Base-by-base conservation (phyloP, 2,113 vertebrate genomes). In the Mionectes macconnelli region DNA sequence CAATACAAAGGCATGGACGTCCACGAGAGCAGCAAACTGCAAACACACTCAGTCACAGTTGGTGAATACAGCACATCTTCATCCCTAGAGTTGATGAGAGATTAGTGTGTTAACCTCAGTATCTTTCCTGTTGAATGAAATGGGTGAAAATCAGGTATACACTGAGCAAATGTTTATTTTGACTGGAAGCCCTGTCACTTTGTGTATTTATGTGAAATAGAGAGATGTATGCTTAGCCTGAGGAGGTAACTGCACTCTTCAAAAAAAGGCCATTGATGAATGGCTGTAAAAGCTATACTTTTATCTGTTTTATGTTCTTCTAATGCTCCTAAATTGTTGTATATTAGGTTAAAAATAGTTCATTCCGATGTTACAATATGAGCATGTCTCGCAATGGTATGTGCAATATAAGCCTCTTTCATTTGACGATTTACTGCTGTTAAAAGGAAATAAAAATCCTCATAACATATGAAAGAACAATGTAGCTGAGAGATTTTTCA, bases 231-330 rank as follows among this genome's bases (percentile, higher is more conserved):
- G 81, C 62, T 94, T 94, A 94, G 94, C 93, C 89, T 81, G 47
- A 95, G 86, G 91, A 90, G 47, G 70, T 87, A 85, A 94, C 94
- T 96, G 86, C 94, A 96, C 97, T 97, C 93, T 95, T 97, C 82
- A 93, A 93, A 93, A 96, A 92, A 94, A 91, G 56, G 81, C 89
- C 84, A 87, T 77, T 91, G 95, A 93, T 90, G 92, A 95, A 95
- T 83, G 76, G 88, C 68, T 89, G 79, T 88, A 87, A 90, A 92
- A 95, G 84, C 70, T 87, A 90, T 45, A 90, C 85, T 91, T 95
- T 95, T 95, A 87, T 86, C 83, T 93, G 45, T 67, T 96, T 95
- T 82, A 85, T 84, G 91, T 79, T 90, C 93, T 95, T 93, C 79
- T 95, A 79, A 72, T 92, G 84, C 57, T 69, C 57, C 72, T 94